Evolutionary conservation across 2,797 vertebrate genomes (phyloP), one percentile per base, ranked within the genome.

Genomic region (Botia kubotai): DNA sequence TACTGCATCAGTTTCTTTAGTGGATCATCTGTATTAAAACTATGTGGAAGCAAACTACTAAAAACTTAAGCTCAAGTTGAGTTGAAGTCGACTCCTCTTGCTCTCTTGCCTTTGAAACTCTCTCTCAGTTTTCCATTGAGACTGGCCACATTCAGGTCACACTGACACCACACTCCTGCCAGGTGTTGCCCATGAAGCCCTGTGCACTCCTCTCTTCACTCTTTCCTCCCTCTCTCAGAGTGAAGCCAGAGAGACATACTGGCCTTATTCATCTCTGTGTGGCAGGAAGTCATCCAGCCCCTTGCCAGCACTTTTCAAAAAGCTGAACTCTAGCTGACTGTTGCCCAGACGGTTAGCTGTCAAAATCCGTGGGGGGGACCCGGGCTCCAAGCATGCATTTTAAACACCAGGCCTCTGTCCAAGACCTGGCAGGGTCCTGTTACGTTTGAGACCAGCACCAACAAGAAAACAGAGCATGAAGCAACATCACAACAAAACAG

Each of bases 401-500:
- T 88, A 85, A 79, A 33, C 23, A 26, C 57, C 65, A 72, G 86
- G 75, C 70, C 71, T 69, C n/a, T 19, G 75, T 63, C 74, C 79
- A 68, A 58, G 57, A 19, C 76, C 36, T 75, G 80, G 87, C 81
- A 81, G 75, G 81, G 79, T 60, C 77, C 77, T 83, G 19, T 23
- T 78, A 50, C 79, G 75, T 73, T 39, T 81, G 71, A 84, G 79
- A 73, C 33, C 62, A 29, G 29, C 7, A 10, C 26, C 71, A 71
- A n/a, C 17, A 17, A 73, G 55, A 78, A 74, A 66, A 36, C 60
- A n/a, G 14, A 36, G 67, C 84, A 77, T 87, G 73, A 83, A 86
- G 86, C 85, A 85, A 83, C 86, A 89, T 87, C 87, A 89, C 81
- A 88, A 55, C n/a, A n/a, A 72, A 84, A 60, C 50, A 75, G 85